These are phyloP conservation scores for Zophobas atratus DNA, from an alignment of 1,140 invertebrate species.

Conservation along the genomic window DNA sequence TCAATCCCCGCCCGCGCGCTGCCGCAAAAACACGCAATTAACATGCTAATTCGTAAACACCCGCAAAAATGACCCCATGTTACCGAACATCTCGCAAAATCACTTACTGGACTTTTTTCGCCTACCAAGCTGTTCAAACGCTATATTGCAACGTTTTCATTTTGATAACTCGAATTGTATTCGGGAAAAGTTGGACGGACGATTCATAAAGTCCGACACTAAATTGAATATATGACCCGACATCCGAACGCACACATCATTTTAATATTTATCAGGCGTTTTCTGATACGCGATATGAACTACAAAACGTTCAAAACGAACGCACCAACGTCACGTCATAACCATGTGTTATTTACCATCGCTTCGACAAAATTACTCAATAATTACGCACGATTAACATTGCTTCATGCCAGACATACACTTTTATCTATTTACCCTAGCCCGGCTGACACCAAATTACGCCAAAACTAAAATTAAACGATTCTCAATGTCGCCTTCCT, in stretches of 20 bases:
- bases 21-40: conserved; percentile 30
- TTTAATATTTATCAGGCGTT: conserved; percentile 43
- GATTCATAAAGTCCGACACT: conserved; percentile 15
- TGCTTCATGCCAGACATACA: not conserved
- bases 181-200: conserved; percentile 25
- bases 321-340: conserved; percentile 24
- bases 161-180: conserved; percentile 22
- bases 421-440: not conserved
- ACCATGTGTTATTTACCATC: conserved; percentile 43
- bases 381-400: conserved; percentile 38
- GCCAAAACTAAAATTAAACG: too few species aligned
- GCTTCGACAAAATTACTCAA: conserved; percentile 32
- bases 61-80: not conserved
- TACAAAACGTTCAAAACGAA: conserved; percentile 40
- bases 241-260: conserved; percentile 37
- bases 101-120: conserved; percentile 22
- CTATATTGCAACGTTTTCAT: conserved; percentile 22
- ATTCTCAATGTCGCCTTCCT: too few species aligned
- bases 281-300: conserved; percentile 42
- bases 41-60: conserved; percentile 28
- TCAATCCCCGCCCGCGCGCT: conserved; percentile 12
- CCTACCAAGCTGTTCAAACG: conserved; percentile 1
- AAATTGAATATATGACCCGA: conserved; percentile 38
- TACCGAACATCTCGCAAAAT: not conserved
- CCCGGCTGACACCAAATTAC: too few species aligned